Conservation (phyloP, 2,888 invertebrate genomes). For the Tetanocera ferruginea region DNA sequence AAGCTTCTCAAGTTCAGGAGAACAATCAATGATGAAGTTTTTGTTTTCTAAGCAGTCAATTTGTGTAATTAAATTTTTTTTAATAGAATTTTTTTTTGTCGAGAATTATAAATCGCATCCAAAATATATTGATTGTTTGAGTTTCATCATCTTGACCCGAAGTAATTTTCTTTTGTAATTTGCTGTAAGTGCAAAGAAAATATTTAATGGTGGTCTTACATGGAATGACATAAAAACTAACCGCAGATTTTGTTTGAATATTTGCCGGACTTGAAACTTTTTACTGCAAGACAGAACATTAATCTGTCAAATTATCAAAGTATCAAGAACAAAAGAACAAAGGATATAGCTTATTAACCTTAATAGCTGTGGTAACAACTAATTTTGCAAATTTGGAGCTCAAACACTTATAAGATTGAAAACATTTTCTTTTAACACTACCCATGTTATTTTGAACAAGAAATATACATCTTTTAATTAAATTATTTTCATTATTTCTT, state of each 20-base stretch:
- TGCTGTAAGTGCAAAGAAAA: constrained; percentile 34
- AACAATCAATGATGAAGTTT: constrained; percentile 63
- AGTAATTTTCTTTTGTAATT: constrained; percentile 38
- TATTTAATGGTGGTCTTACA: background rate
- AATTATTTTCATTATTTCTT: too few relatives aligned
- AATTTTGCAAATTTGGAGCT: too few relatives aligned
- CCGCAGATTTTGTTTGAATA: constrained; percentile 50
- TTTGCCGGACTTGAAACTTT: constrained; percentile 56
- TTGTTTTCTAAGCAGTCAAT: constrained; percentile 65
- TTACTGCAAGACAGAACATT: constrained; percentile 67
- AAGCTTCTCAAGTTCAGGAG: constrained; percentile 62
- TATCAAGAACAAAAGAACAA: too few relatives aligned
- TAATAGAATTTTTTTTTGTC: too few relatives aligned
- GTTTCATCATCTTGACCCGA: constrained; percentile 52
- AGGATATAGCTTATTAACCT: too few relatives aligned
- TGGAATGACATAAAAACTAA: constrained; percentile 41
- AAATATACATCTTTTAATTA: too few relatives aligned
- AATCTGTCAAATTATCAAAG: constrained; percentile 61
- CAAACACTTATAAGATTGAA: too few relatives aligned
- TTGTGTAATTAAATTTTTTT: too few relatives aligned
- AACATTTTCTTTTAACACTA: too few relatives aligned
- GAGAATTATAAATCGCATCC: constrained; percentile 54
- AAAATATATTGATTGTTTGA: constrained; percentile 59
- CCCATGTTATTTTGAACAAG: too few relatives aligned
- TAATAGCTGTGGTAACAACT: too few relatives aligned